Evolutionary conservation across 2,113 vertebrate species (phyloP), one percentile per base, ranked within the genome.

Genomic region (Columbina picui): DNA sequence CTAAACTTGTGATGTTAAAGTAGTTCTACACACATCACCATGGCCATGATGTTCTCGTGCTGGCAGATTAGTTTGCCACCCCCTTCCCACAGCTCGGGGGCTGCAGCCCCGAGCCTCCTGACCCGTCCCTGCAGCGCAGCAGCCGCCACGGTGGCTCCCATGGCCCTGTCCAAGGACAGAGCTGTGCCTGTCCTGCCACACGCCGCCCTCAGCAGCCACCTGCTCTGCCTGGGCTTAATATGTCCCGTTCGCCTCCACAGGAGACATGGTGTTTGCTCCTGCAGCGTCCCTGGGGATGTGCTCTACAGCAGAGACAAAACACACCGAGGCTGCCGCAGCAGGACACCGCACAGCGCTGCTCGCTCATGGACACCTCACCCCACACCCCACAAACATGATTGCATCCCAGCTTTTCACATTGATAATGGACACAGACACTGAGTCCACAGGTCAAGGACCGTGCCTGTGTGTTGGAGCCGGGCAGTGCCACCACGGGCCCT

Each of bases 341-440:
- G 9, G n/a, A 21, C 63, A 52, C 9, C 0, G 4, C 4, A 4
- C 23, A 67, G 43, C 30, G 14, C 67, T 77, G n/a, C 27, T 83
- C n/a, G 32, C 27, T 2, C 0, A 0, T 13, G 59, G 65, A 17
- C 7, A 2, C 17, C 17, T 39, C 41, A 5, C 15, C 7, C 27
- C 55, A 17, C 53, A 43, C 19, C 12, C 59, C 69, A 49, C 7
- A 83, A 50, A 69, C 17, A 19, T 6, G 1, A 22, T n/a, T 12
- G 5, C 14, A 23, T 3, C 0, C 7, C 39, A 60, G 18, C 7
- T 60, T 29, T 29, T 38, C 6, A 4, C 2, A 6, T 10, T 38
- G 8, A 9, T 12, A 14, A 13, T 10, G 1, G 5, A 12, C 56
- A 59, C 1, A 52, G 65, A 26, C 23, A 10, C 22, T 1, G 12